These are phyloP conservation scores for Lampris incognitus DNA, from an alignment of 2,113 vertebrate genomes.

Conservation along the genomic window DNA sequence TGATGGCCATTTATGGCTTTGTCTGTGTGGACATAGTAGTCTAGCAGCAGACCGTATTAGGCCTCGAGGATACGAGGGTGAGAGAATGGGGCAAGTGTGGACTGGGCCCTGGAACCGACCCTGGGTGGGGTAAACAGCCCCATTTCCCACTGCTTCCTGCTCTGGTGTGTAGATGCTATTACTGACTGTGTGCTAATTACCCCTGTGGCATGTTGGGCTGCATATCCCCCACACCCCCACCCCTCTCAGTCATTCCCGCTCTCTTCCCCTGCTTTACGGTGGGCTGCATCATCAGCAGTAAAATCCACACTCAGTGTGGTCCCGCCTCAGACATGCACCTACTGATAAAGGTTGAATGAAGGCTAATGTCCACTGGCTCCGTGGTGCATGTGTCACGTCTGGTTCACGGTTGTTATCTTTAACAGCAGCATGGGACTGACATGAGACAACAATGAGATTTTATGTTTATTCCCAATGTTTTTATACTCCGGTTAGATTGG, in stretches of 20 bases:
- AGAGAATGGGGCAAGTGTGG: constrained; percentile 68
- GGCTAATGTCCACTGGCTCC: not conserved
- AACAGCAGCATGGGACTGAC: too few relatives aligned
- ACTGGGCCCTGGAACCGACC: constrained; percentile 47
- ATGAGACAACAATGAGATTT: too few relatives aligned
- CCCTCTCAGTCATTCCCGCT: constrained; percentile 18
- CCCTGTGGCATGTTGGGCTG: constrained; percentile 46
- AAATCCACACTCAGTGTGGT: constrained; percentile 59
- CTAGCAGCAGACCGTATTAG: constrained; percentile 46
- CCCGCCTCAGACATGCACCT: not conserved
- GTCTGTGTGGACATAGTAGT: constrained; percentile 70
- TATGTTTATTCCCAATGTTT: too few relatives aligned
- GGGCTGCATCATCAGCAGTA: constrained; percentile 56
- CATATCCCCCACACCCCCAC: constrained; percentile 21
- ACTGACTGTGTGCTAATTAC: constrained; percentile 76
- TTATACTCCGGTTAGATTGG: too few relatives aligned
- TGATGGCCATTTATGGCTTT: constrained; percentile 67
- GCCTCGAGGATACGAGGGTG: constrained; percentile 63
- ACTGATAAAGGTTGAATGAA: constrained; percentile 8
- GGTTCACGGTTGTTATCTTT: too few relatives aligned
- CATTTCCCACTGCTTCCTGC: constrained; percentile 70
- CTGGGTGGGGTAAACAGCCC: constrained; percentile 57
- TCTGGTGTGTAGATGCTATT: constrained; percentile 69
- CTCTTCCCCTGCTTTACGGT: constrained; percentile 51
- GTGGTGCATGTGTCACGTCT: too few relatives aligned